Percentiles rank a stretch among this genome's conserved stretches.
These are phyloP conservation scores for Sphenodon punctatus DNA, from an alignment of 2,797 vertebrate genomes.

Conservation along the genomic window DNA sequence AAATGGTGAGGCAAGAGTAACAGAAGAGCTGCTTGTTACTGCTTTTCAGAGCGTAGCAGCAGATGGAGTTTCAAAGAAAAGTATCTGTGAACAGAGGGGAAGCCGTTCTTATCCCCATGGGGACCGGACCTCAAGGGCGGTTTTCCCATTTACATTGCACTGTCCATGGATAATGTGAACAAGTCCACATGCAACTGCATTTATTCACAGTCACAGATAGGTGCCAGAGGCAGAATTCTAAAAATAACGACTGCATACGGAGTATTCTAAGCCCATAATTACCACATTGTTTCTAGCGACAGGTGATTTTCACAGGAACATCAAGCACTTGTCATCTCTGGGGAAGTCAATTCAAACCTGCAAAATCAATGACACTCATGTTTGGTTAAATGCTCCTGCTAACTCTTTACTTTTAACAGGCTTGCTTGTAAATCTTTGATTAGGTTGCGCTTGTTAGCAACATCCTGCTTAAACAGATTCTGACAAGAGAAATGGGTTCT, in stretches of 20 bases:
- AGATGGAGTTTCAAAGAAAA: not conserved
- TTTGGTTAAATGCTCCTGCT: not conserved
- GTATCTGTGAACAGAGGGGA: not conserved
- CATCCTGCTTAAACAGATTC: not conserved
- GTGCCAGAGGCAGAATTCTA: constrained; percentile 6
- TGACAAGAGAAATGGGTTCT: not conserved
- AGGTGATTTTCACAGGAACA: constrained; percentile 29
- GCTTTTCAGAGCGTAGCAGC: not conserved
- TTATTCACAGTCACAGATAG: not conserved
- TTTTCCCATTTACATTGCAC: not conserved
- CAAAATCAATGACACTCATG: constrained; percentile 8
- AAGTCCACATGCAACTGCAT: not conserved
- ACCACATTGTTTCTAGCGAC: constrained; percentile 1
- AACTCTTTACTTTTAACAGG: too few relatives aligned
- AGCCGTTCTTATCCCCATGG: too few relatives aligned
- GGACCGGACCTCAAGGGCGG: not conserved
- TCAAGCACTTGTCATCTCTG: constrained; percentile 27
- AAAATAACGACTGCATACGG: constrained; percentile 12
- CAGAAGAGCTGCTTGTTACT: not conserved
- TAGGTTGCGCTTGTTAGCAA: not conserved
- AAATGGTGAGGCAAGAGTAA: too few relatives aligned
- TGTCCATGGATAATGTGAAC: not conserved
- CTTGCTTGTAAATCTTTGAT: too few relatives aligned
- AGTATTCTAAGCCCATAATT: constrained; percentile 31
- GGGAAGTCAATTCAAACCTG: constrained; percentile 31